Evolutionary conservation across 2,113 vertebrate species (phyloP), one percentile per base, ranked within the genome.

Genomic region (Grammomys surdaster): DNA sequence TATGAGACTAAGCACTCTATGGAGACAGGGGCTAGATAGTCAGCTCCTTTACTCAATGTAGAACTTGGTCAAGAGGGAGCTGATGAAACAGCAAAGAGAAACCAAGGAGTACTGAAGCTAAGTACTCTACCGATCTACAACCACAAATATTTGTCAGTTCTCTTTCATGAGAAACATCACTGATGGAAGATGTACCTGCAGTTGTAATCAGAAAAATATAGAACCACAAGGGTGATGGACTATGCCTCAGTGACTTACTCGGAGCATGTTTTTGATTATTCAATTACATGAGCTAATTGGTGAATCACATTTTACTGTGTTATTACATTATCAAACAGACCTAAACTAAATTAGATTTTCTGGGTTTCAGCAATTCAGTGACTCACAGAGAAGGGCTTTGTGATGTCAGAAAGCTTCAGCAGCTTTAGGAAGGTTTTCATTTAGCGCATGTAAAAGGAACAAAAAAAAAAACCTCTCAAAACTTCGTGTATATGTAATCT

Each of bases 281-380:
- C 89, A 98, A 96, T 98, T 96, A 96, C 7, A 40, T 87, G 76
- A 95, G 54, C 67, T 73, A 95, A 97, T 95, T 93, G 97, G 58
- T 69, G 90, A 98, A 97, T 97, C 90, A 90, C 69, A 94, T 92
- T 90, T 96, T 72, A 91, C 54, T 92, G 63, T 70, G 63, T 58
- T 98, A 96, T 96, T 93, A 75, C 24, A 96, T 10, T 82, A 96
- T 93, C 8, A 96, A 92, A 92, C 2, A 95, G 90, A 73, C 88
- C n/a, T 95, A 78, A 85, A 95, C 46, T 13, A 90, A 97, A 91
- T 95, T 93, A 96, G 96, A 97, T 94, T 95, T 96, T 97, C 94
- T 96, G 28, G 89, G 46, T 89, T 95, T 97, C 51, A 96, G 84
- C 17, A 95, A 77, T 93, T 91, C 78, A 97, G 91, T 95, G 65